Conservation (phyloP, 2,113 vertebrate species). For the Boulengeromyrus knoepffleri region DNA sequence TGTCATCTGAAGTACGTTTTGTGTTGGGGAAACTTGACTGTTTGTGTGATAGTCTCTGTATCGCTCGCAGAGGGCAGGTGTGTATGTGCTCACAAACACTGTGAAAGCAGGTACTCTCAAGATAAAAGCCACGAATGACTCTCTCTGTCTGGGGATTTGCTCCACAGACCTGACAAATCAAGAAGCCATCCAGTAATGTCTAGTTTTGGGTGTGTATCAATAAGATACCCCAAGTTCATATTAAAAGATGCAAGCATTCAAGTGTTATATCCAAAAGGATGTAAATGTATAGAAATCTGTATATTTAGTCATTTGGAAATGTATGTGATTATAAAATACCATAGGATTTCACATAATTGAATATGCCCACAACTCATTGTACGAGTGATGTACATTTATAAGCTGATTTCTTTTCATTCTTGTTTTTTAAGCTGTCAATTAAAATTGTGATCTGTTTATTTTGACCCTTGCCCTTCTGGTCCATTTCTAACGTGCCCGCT, state of each 20-base stretch:
- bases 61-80: background rate
- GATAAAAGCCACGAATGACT: conserved; percentile 25
- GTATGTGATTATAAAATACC: conserved; percentile 19
- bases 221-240: background rate
- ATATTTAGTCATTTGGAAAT: conserved; percentile 29
- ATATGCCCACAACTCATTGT: conserved; percentile 32
- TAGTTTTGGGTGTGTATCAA: background rate
- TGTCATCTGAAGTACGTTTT: background rate
- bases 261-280: conserved; percentile 21
- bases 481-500: background rate
- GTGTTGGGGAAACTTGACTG: background rate
- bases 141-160: background rate
- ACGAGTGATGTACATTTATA: conserved; percentile 39
- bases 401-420: conserved; percentile 37
- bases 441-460: conserved; percentile 19
- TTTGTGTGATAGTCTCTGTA: background rate
- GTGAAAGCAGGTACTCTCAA: conserved; percentile 23
- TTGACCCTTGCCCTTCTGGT: background rate
- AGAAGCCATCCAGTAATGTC: conserved; percentile 10
- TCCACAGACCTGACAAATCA: conserved; percentile 13
- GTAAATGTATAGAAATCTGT: conserved; percentile 30
- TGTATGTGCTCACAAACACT: background rate
- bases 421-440: conserved; percentile 45
- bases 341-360: conserved; percentile 28
- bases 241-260: background rate